Percentiles rank a stretch among this genome's conserved stretches.
Conservation (phyloP, 1,140 invertebrate species). For the Hestina assimilis region DNA sequence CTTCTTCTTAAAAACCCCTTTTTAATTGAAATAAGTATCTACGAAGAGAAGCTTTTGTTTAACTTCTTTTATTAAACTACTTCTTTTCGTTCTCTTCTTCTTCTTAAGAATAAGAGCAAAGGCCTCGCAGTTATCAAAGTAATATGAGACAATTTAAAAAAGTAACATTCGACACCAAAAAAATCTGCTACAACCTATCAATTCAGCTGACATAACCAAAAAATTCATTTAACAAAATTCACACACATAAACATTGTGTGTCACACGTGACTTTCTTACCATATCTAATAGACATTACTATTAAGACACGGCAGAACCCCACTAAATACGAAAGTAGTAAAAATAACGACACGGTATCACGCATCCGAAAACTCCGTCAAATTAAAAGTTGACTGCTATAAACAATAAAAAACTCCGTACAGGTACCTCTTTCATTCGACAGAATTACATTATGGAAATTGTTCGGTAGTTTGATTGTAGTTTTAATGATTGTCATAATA, state of each 20-base stretch:
- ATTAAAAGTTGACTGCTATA: slow-evolving; percentile 75
- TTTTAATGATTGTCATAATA: slow-evolving; percentile 24
- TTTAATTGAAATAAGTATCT: no score
- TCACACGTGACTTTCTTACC: slow-evolving; percentile 13
- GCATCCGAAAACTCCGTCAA: slow-evolving; percentile 68
- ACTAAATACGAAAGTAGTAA: slow-evolving; percentile 66
- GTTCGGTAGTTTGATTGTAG: slow-evolving; percentile 32
- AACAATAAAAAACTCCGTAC: slow-evolving; percentile 69
- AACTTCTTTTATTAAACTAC: no score
- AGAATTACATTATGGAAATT: slow-evolving; percentile 44
- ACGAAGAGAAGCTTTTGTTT: no score
- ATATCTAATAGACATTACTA: slow-evolving; percentile 60
- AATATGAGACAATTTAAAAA: no score
- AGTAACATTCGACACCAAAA: no score
- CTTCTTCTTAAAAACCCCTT: no score
- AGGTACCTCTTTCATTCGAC: slow-evolving; percentile 53
- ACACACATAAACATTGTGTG: not conserved
- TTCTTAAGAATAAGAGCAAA: no score
- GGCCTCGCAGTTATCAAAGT: no score
- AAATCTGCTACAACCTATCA: not conserved
- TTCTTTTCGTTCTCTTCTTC: no score
- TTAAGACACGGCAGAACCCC: slow-evolving; percentile 53
- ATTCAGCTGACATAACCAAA: not conserved
- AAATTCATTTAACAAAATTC: not conserved
- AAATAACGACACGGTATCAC: slow-evolving; percentile 70